Evolutionary conservation across 1,140 invertebrate species (phyloP).

Genomic region (honey bee (Apis mellifera)): Amel_HAv3.1 CM009936.2:9646501-9647000

Average conservation of each 20-base stretch:
- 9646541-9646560: slow-evolving; percentile 70
- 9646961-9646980: slow-evolving; percentile 23
- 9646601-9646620: neutral
- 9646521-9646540: slow-evolving; percentile 39
- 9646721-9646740: neutral
- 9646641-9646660: slow-evolving; percentile 1
- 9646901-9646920: neutral
- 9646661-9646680: neutral
- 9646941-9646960: slow-evolving; percentile 21
- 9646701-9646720: slow-evolving; percentile 24
- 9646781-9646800: slow-evolving; percentile 71
- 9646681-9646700: neutral
- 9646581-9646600: slow-evolving; percentile 30
- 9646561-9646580: slow-evolving; percentile 66
- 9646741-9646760: slow-evolving; percentile 43
- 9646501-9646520: slow-evolving; percentile 9
- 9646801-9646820: slow-evolving; percentile 77
- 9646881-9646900: slow-evolving; percentile 62
- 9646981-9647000: slow-evolving; percentile 65
- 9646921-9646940: neutral
- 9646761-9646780: slow-evolving; percentile 64
- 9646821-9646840: slow-evolving; percentile 64
- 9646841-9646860: slow-evolving; percentile 30
- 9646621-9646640: slow-evolving; percentile 18
- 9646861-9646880: slow-evolving; percentile 6